Evolutionary conservation across 2,888 invertebrate genomes (phyloP).

Genomic region (Andrena marginata): DNA sequence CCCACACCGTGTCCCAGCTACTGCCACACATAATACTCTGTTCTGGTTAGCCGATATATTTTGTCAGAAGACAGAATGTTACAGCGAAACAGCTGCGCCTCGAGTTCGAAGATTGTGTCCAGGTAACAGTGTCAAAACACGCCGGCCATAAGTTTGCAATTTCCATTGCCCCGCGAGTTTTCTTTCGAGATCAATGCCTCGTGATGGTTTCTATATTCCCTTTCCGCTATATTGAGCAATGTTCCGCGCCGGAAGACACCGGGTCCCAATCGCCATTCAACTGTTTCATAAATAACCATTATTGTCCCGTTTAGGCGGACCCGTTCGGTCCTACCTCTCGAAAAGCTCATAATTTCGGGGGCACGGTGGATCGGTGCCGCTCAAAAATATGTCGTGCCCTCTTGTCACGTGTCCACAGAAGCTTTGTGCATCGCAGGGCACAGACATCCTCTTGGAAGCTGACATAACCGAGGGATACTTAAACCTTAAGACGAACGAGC

Average conservation of each 20-base stretch:
- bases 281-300: conserved; percentile 78
- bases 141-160: conserved; percentile 76
- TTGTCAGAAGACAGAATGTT: background rate
- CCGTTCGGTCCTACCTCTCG: conserved; percentile 46
- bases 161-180: conserved; percentile 69
- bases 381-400: conserved; percentile 59
- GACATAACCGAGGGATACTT: conserved; percentile 2
- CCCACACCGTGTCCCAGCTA: background rate
- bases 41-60: background rate
- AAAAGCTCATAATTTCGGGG: conserved; percentile 71
- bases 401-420: conserved; percentile 65
- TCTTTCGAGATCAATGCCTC: conserved; percentile 56
- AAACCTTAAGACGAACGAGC: conserved; percentile 8
- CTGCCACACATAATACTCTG: background rate
- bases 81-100: conserved; percentile 52
- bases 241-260: conserved; percentile 63
- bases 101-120: conserved; percentile 4
- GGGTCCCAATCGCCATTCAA: conserved; percentile 61
- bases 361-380: conserved; percentile 43
- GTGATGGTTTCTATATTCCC: conserved; percentile 50
- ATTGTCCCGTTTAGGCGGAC: conserved; percentile 70
- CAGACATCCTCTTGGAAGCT: conserved; percentile 6
- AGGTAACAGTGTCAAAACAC: conserved; percentile 46
- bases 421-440: conserved; percentile 2
- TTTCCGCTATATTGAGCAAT: conserved; percentile 78